Conservation (phyloP, 2,113 vertebrate genomes). For the Physeter macrocephalus region DNA sequence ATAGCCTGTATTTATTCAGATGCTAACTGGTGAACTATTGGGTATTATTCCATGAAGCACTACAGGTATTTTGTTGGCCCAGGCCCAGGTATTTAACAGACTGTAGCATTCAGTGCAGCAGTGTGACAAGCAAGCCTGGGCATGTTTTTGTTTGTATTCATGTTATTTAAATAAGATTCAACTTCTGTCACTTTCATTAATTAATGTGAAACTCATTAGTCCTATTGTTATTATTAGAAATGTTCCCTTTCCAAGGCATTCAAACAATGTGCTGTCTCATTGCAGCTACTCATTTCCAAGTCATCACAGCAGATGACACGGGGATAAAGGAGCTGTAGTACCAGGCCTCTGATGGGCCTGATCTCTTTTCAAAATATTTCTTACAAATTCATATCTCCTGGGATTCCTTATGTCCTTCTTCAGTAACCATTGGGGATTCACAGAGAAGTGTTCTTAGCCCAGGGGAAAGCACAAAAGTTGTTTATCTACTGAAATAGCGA, state of each 20-base stretch:
- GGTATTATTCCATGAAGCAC: neutral
- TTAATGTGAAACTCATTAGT: constrained; percentile 55
- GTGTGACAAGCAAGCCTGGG: constrained; percentile 2
- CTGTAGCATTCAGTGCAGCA: neutral
- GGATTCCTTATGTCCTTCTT: neutral
- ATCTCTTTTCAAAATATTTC: neutral
- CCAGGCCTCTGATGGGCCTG: neutral
- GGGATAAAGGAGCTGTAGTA: neutral
- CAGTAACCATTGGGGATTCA: neutral
- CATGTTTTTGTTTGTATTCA: constrained; percentile 64
- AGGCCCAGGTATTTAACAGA: constrained; percentile 45
- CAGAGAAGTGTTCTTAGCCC: neutral
- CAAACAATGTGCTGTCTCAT: constrained; percentile 1
- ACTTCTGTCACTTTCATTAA: constrained; percentile 57
- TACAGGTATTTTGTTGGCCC: constrained; percentile 55
- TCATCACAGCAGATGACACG: neutral
- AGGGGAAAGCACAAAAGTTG: neutral
- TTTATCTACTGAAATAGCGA: neutral
- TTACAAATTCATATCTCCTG: neutral
- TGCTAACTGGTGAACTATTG: neutral
- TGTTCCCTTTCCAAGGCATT: neutral
- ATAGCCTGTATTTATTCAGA: neutral
- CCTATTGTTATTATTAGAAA: constrained; percentile 25
- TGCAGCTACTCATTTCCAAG: neutral
- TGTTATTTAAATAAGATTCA: constrained; percentile 61